A percentile compares a stretch with the other conserved stretches of the same genome.
phyloP scores from a whole-genome alignment of 2,888 invertebrate species.

The Mythimna ferrago region DNA sequence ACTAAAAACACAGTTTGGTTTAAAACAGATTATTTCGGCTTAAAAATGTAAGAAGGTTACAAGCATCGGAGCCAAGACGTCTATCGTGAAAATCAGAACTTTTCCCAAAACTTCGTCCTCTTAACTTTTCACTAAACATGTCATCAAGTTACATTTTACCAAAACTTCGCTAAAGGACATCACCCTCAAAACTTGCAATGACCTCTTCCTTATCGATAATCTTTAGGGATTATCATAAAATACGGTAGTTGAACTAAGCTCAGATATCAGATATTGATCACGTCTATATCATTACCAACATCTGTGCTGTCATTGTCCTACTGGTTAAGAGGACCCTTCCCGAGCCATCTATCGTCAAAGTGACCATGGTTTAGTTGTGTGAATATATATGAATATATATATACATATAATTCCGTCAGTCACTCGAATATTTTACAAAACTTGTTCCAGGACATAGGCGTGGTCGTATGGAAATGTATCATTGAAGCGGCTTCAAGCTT shows the following conservation, averaged over 20 bases:
- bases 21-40: background rate
- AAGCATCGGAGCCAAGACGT: background rate
- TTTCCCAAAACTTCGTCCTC: slow-evolving; percentile 7
- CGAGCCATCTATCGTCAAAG: no score
- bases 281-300: slow-evolving; percentile 41
- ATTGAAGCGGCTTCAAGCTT: no score
- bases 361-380: no score
- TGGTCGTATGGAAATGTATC: no score
- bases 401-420: no score
- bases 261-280: slow-evolving; percentile 45
- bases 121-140: background rate
- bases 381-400: no score
- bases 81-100: background rate
- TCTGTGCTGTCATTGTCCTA: slow-evolving; percentile 31
- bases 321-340: background rate
- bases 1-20: background rate
- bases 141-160: slow-evolving; percentile 13
- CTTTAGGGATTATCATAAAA: slow-evolving; percentile 46
- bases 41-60: background rate
- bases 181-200: slow-evolving; percentile 10
- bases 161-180: slow-evolving; percentile 19
- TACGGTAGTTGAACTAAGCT: slow-evolving; percentile 21
- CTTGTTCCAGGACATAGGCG: no score
- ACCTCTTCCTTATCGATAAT: slow-evolving; percentile 32
- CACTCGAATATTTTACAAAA: no score